phyloP scores from a whole-genome alignment of 2,888 invertebrate species.

The Trilocha varians region DNA sequence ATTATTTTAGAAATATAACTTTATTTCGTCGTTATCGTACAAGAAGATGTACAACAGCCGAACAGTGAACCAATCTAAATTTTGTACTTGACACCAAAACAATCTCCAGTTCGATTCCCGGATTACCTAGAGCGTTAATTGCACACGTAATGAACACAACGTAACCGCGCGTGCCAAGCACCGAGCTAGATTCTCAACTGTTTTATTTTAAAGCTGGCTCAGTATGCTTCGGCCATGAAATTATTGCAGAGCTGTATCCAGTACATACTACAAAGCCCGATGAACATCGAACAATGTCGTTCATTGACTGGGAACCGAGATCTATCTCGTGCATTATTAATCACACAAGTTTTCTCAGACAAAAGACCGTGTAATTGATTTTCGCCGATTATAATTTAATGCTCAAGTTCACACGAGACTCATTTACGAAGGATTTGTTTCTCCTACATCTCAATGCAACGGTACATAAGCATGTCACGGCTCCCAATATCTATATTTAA shows the following conservation, averaged over 20 bases:
- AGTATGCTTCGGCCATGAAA: constrained; percentile 54
- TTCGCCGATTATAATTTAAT: constrained; percentile 10
- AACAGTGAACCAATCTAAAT: no score
- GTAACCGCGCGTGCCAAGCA: constrained; percentile 38
- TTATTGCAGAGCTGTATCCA: constrained; percentile 45
- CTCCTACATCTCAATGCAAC: no score
- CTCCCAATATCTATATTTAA: no score
- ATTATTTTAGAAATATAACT: no score
- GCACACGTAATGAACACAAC: constrained; percentile 36
- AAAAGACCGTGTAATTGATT: constrained; percentile 22
- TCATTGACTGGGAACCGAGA: constrained; percentile 41
- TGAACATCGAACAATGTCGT: constrained; percentile 49
- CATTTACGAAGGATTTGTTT: no score
- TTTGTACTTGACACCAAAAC: background rate
- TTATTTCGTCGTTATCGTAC: no score
- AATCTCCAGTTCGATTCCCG: constrained; percentile 8
- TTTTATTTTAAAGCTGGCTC: constrained; percentile 65
- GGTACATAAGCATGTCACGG: no score
- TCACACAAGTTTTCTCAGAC: constrained; percentile 18
- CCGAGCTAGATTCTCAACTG: constrained; percentile 59
- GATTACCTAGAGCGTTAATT: constrained; percentile 30
- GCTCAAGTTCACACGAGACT: background rate
- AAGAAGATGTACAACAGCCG: no score
- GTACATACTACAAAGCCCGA: constrained; percentile 31
- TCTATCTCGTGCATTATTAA: constrained; percentile 24